Percentiles rank a stretch among this genome's conserved stretches.
These are phyloP conservation scores for Mormyrops boulengeri DNA, from an alignment of 2,797 vertebrate species.

Conservation along the genomic window DNA sequence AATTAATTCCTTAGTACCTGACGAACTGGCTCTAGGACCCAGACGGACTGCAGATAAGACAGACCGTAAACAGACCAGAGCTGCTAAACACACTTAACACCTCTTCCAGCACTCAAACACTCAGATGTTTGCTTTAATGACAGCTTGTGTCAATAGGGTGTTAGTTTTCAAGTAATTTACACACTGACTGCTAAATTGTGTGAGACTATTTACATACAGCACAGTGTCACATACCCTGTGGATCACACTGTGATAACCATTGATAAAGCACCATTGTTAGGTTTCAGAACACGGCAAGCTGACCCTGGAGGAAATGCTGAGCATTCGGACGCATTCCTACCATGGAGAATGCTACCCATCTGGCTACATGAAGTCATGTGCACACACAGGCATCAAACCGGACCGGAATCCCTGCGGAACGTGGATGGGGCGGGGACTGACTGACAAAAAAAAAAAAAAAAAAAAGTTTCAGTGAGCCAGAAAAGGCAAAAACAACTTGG, in stretches of 20 bases:
- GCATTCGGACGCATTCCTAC: constrained; percentile 15
- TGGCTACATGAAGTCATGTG: not conserved
- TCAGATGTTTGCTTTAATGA: not conserved
- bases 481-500: not conserved
- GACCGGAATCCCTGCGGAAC: not conserved
- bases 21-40: constrained; percentile 42
- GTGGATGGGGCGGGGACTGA: not conserved
- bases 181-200: not conserved
- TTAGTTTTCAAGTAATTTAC: not conserved
- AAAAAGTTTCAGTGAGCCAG: not conserved
- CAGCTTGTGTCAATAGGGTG: not conserved
- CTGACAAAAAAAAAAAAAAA: not conserved
- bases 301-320: not conserved
- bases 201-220: not conserved
- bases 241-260: not conserved
- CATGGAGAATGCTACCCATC: constrained; percentile 24
- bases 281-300: not conserved
- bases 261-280: not conserved
- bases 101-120: not conserved
- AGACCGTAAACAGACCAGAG: not conserved
- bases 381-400: not conserved
- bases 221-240: not conserved
- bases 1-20: constrained; percentile 34
- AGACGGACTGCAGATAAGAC: not conserved
- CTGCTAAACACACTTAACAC: not conserved